phyloP scores from a whole-genome alignment of 2,888 invertebrate species.

The Heteromyza rotundicornis region DNA sequence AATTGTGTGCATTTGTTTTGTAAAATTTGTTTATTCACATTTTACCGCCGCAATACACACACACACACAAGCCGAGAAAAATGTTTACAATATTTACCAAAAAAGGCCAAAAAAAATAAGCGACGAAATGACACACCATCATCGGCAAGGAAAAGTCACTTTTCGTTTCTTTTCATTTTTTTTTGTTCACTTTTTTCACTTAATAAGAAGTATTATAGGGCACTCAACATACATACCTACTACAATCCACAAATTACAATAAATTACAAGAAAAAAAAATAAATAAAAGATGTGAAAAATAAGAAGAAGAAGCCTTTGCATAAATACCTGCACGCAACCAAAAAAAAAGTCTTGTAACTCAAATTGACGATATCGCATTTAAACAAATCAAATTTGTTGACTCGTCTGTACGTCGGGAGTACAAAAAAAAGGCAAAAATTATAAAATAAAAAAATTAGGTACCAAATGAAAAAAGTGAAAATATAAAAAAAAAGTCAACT shows the following conservation, averaged over 20 bases:
- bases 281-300: conserved; percentile 6
- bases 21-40: neutral
- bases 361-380: conserved; percentile 11
- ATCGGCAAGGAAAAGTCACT: neutral
- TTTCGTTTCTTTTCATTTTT: neutral
- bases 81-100: neutral
- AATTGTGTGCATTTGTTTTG: conserved; percentile 18
- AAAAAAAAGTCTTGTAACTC: conserved; percentile 2
- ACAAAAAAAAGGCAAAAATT: too few relatives aligned
- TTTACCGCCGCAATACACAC: neutral
- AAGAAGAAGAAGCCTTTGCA: neutral
- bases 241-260: neutral
- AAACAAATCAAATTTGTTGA: conserved; percentile 16
- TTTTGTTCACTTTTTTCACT: neutral
- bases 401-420: neutral
- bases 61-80: too few relatives aligned
- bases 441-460: neutral
- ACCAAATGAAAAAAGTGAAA: neutral
- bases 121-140: neutral
- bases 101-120: neutral
- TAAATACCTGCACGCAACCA: neutral
- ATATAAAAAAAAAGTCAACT: neutral
- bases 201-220: too few relatives aligned
- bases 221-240: too few relatives aligned
- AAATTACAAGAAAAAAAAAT: neutral